Evolutionary conservation across 2,797 vertebrate species (phyloP), one percentile per base, ranked within the genome.

Genomic region (Hemibagrus guttatus): DNA sequence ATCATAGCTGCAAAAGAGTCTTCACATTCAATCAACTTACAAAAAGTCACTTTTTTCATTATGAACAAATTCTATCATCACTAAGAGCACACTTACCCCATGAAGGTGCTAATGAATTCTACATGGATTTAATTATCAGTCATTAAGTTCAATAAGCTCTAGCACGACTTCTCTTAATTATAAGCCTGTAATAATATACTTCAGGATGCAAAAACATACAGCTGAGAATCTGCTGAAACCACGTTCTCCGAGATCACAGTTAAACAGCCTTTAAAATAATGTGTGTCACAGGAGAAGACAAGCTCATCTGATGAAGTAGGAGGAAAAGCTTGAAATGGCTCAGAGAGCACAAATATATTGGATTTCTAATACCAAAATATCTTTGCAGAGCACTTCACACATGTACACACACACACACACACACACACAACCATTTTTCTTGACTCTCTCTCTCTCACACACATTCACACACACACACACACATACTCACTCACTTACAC

Each of bases 301-400:
- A 28, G 0, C 59, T 85, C 2, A n/a, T 80, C 84, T 52, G 28
- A 68, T 13, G 7, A 83, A 58, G 69, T 31, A 19, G 49, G 39
- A 84, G 28, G 71, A 76, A 81, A 89, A 69, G 63, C 35, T 83
- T 61, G 58, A 75, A 74, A 75, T 31, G 76, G 74, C 59, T 74
- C 84, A 82, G 58, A 84, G 68, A 86, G 76, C 71, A 86, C 71
- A 87, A 86, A 87, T 61, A 87, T 71, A 88, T 85, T 90, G 81
- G 71, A 84, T 85, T 85, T 82, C 63, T 89, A 84, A 88, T 84
- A 71, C 83, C 84, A 56, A 83, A 89, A 87, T 63, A 89, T 88
- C 59, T 89, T 76, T n/a, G 17, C 56, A 35, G 49, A 79, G 84
- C 42, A 69, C 28, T 81, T 83, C 19, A 42, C 84, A 76, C 4